Base-by-base conservation (phyloP, 2,888 invertebrate genomes). In the Phyllotreta striolata region DNA sequence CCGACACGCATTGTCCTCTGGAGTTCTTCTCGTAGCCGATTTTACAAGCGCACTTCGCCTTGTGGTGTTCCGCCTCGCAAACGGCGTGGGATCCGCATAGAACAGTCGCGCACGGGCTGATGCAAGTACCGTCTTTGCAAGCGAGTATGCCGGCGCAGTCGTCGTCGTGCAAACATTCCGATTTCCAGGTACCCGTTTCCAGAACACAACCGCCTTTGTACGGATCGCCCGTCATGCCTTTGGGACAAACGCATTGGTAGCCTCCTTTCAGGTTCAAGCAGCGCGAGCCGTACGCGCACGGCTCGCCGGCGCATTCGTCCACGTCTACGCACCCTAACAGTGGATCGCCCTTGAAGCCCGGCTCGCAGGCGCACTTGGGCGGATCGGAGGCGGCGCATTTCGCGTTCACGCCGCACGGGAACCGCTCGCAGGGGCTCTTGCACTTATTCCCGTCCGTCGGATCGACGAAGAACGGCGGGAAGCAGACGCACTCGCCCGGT, bases 341-440 rank as follows among this genome's bases (percentile, higher is more conserved):
- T 0, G 95, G 92, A 81, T 95, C 91, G 8, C 95, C 95, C 81
- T 92, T 91, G 77, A 88, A 95, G 9, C 96, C 95, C 13, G 89
- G 85, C 81, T 91, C 89, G 79, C 96, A 96, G 87, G 92, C 89
- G 78, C 96, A 96, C 74, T 88, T 89, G 0, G 95, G 95, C 6
- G 95, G 95, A 82, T 95, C 93, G 64, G 90, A 91, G 0, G 94
- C 92, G 0, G 92, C 92, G 78, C 95, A 96, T 81, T 92, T 92
- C 3, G 95, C 91, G 78, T 95, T 95, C 54, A 95, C 90, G 38
- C 96, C 95, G 74, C 96, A 96, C 6, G 91, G 89, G 79, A 91
- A 94, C 66, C 95, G 86, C 80, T 96, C 94, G 79, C 95, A 96
- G 6, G 95, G 95, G 84, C 92, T 95, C 83, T 95, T 95, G 79